Conservation (phyloP, 2,797 vertebrate genomes). For the Enoplosus armatus region DNA sequence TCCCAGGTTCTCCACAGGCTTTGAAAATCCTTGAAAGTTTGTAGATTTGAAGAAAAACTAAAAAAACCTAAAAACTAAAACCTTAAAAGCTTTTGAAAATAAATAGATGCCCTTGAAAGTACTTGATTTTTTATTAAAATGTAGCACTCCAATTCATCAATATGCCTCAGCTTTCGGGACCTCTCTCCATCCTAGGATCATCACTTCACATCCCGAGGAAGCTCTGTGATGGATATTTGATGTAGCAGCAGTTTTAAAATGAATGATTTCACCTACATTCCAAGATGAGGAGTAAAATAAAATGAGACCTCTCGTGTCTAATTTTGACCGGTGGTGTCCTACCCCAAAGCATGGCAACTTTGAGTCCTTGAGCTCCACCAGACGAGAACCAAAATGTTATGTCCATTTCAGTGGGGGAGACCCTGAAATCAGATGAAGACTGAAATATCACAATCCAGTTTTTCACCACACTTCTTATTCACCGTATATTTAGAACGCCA, state of each 20-base stretch:
- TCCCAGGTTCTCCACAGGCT: background rate
- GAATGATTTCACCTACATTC: slow-evolving; percentile 49
- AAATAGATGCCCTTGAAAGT: slow-evolving; percentile 40
- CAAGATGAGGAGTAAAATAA: slow-evolving; percentile 14
- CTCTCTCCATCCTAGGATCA: slow-evolving; percentile 30
- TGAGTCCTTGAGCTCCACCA: slow-evolving; percentile 4
- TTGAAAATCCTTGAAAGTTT: slow-evolving; percentile 28
- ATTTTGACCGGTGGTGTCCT: slow-evolving; percentile 16
- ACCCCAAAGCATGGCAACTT: background rate
- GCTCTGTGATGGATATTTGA: slow-evolving; percentile 61
- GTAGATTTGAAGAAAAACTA: slow-evolving; percentile 19
- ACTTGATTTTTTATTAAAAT: slow-evolving; percentile 55
- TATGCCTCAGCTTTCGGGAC: slow-evolving; percentile 17
- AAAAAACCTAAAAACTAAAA: slow-evolving; percentile 4
- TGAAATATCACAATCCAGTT: slow-evolving; percentile 12
- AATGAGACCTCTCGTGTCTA: slow-evolving; percentile 7
- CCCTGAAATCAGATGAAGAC: slow-evolving; percentile 20
- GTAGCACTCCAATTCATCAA: slow-evolving; percentile 46
- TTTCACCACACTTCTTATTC: slow-evolving; percentile 25
- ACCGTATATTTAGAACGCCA: slow-evolving; percentile 80
- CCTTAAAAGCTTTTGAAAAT: slow-evolving; percentile 46
- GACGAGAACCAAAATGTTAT: background rate
- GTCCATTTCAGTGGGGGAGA: background rate
- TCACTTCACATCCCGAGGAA: slow-evolving; percentile 39
- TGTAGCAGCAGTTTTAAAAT: slow-evolving; percentile 61